Evolutionary conservation across 2,888 invertebrate species (phyloP).

Genomic region (Melangyna quadrimaculata): DNA sequence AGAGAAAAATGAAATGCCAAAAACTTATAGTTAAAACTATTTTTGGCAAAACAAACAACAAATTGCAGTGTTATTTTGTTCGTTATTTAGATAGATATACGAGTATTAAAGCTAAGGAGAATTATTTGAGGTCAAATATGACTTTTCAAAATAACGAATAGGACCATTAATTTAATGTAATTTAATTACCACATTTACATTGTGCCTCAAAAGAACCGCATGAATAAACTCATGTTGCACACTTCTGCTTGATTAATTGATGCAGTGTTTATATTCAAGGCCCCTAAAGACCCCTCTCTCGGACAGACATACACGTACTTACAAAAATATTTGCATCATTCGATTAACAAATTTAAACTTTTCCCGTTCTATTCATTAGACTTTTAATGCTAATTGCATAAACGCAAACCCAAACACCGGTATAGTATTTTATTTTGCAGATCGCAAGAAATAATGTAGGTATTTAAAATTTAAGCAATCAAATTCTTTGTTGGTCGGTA

Average conservation of each 20-base stretch:
- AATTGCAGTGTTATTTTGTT: too few species aligned
- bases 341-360: background rate
- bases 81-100: too few species aligned
- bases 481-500: constrained; percentile 33
- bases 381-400: constrained; percentile 53
- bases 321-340: constrained; percentile 10
- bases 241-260: constrained; percentile 2
- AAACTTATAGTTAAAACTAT: too few species aligned
- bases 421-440: background rate
- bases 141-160: background rate
- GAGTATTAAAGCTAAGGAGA: too few species aligned
- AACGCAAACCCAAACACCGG: constrained; percentile 27
- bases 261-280: background rate
- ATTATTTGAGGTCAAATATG: background rate
- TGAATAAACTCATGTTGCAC: background rate
- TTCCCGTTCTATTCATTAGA: constrained; percentile 55
- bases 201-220: background rate
- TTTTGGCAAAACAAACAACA: too few species aligned
- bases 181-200: background rate
- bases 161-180: background rate
- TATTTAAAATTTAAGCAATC: constrained; percentile 52
- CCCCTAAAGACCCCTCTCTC: background rate
- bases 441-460: background rate
- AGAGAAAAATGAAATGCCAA: too few species aligned
- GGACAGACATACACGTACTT: background rate